Conservation (phyloP, 1,140 invertebrate species). For the Macrobrachium nipponense region DNA sequence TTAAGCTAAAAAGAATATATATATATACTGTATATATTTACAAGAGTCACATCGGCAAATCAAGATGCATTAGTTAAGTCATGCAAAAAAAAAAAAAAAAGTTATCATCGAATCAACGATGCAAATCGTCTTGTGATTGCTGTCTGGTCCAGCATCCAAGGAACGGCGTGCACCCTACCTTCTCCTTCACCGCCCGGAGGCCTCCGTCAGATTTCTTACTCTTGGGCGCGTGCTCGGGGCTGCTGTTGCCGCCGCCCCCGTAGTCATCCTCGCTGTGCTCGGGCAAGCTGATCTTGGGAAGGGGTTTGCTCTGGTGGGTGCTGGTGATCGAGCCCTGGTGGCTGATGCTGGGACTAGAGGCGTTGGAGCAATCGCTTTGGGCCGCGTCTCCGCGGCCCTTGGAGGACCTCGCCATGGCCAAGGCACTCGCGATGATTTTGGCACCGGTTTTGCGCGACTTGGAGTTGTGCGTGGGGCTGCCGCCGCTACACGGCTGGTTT, state of each 20-base stretch:
- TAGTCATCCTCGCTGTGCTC: constrained; percentile 52
- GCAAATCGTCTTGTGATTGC: background rate
- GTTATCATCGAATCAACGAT: background rate
- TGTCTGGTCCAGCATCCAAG: constrained; percentile 21
- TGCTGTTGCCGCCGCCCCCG: constrained; percentile 44
- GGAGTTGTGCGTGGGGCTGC: background rate
- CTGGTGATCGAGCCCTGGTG: constrained; percentile 18
- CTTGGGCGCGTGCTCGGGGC: constrained; percentile 23
- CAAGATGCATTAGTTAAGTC: no score
- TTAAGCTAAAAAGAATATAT: no score
- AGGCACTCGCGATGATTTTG: constrained; percentile 50
- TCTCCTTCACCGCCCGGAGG: constrained; percentile 43
- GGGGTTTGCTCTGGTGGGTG: constrained; percentile 15
- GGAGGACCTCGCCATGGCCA: constrained; percentile 36
- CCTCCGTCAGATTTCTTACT: constrained; percentile 48
- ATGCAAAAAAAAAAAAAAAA: background rate
- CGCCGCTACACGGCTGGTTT: constrained; percentile 27
- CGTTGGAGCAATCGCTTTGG: constrained; percentile 15
- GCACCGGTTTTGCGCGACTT: constrained; percentile 29
- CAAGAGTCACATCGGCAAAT: no score
- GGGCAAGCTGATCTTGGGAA: constrained; percentile 48
- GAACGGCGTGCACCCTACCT: constrained; percentile 29
- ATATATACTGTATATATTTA: no score
- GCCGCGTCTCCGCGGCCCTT: background rate
- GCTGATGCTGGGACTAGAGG: constrained; percentile 19